Percentiles rank a stretch among this genome's conserved stretches.
These are phyloP conservation scores for Notarius lentiginosus DNA, from an alignment of 2,113 vertebrate species.

Conservation along the genomic window DNA sequence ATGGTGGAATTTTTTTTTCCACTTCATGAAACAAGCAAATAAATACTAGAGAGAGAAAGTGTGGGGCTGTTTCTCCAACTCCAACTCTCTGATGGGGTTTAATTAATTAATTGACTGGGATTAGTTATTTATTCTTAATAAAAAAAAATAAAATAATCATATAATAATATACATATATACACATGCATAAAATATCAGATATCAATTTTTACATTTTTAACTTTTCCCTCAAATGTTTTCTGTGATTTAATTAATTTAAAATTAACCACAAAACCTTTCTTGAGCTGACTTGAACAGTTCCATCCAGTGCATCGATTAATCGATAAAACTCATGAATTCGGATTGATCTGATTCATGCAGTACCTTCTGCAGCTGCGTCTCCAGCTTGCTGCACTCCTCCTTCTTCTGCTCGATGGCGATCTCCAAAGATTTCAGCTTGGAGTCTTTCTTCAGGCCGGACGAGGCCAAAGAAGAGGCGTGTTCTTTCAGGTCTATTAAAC, in stretches of 20 bases:
- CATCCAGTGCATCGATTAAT: neutral
- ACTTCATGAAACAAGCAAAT: neutral
- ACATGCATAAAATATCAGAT: neutral
- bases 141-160: neutral
- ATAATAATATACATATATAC: no score
- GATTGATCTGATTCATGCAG: neutral
- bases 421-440: slow-evolving; percentile 97
- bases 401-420: slow-evolving; percentile 99
- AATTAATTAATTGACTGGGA: neutral
- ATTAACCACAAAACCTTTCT: neutral
- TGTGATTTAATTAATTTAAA: neutral
- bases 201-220: neutral
- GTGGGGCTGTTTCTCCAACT: neutral
- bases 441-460: slow-evolving; percentile 94
- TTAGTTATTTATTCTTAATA: neutral
- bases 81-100: neutral
- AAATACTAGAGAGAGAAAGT: neutral
- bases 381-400: slow-evolving; percentile 98
- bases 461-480: slow-evolving; percentile 96
- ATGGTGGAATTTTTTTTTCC: neutral
- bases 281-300: neutral
- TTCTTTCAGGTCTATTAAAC: slow-evolving; percentile 96
- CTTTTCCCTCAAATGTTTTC: neutral
- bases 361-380: slow-evolving; percentile 90
- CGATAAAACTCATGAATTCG: neutral